phyloP scores from a whole-genome alignment of 1,140 invertebrate species.

The Ceratitis capitata region DNA sequence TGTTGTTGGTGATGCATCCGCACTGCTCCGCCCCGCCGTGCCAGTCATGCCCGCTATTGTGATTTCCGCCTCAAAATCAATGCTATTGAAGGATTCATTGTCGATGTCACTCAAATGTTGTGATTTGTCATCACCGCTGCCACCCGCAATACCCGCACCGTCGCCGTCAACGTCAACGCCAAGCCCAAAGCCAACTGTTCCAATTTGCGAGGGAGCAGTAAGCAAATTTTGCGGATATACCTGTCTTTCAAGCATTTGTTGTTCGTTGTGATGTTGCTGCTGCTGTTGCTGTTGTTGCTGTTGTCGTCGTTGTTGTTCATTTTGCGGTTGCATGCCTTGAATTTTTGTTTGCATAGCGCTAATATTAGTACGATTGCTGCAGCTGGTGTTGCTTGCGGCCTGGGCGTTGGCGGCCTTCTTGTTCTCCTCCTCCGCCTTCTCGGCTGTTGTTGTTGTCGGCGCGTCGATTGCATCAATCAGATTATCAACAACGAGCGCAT shows the following conservation, averaged over 20 bases:
- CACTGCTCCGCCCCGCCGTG: slow-evolving; percentile 33
- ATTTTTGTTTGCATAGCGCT: slow-evolving; percentile 24
- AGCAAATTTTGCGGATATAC: slow-evolving; percentile 49
- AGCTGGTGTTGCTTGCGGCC: not conserved
- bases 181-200: not conserved
- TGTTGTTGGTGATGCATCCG: slow-evolving; percentile 9
- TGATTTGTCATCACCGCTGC: slow-evolving; percentile 57
- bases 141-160: not conserved
- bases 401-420: too few species aligned
- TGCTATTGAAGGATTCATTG: slow-evolving; percentile 65
- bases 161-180: not conserved
- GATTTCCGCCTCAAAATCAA: slow-evolving; percentile 65
- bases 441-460: slow-evolving; percentile 10
- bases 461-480: slow-evolving; percentile 55
- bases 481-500: slow-evolving; percentile 51
- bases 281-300: slow-evolving; percentile 43
- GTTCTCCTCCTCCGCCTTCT: not conserved
- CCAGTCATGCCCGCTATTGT: slow-evolving; percentile 53
- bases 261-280: not conserved
- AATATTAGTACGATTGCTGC: not conserved
- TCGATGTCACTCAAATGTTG: slow-evolving; percentile 64
- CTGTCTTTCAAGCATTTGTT: not conserved
- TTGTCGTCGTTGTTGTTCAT: slow-evolving; percentile 44
- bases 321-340: slow-evolving; percentile 20
- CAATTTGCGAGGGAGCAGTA: slow-evolving; percentile 38